phyloP scores from a whole-genome alignment of 2,113 vertebrate genomes.

The Antigone vipio region DNA sequence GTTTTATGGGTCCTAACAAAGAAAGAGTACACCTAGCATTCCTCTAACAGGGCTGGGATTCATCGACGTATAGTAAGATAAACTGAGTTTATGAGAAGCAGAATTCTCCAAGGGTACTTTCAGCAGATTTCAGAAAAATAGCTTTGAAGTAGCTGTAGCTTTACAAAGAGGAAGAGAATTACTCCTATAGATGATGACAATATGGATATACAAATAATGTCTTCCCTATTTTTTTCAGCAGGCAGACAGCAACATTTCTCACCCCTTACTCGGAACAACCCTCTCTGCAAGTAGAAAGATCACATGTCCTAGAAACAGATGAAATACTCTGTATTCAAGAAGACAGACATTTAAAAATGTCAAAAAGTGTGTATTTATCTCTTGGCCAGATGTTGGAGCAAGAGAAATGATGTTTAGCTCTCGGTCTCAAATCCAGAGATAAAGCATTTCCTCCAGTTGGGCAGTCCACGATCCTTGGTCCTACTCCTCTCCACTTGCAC shows the following conservation, averaged over 20 bases:
- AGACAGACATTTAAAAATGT: neutral
- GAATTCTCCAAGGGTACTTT: slow-evolving; percentile 29
- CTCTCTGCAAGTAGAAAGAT: neutral
- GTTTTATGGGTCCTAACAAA: neutral
- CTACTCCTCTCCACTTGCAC: neutral
- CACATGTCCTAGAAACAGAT: neutral
- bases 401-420: neutral
- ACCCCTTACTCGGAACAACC: neutral
- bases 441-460: neutral
- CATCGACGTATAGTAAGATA: neutral
- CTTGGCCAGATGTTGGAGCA: neutral
- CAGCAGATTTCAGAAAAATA: slow-evolving; percentile 35
- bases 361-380: neutral
- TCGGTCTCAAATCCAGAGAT: neutral
- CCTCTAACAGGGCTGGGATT: neutral
- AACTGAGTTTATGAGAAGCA: slow-evolving; percentile 15
- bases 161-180: neutral
- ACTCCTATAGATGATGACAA: neutral
- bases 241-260: neutral
- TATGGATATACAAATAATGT: neutral
- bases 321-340: neutral
- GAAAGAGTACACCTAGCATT: neutral
- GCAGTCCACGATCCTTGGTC: neutral
- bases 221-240: neutral
- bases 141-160: neutral